phyloP scores from a whole-genome alignment of 2,113 vertebrate species.

The Tupaia chinensis region DNA sequence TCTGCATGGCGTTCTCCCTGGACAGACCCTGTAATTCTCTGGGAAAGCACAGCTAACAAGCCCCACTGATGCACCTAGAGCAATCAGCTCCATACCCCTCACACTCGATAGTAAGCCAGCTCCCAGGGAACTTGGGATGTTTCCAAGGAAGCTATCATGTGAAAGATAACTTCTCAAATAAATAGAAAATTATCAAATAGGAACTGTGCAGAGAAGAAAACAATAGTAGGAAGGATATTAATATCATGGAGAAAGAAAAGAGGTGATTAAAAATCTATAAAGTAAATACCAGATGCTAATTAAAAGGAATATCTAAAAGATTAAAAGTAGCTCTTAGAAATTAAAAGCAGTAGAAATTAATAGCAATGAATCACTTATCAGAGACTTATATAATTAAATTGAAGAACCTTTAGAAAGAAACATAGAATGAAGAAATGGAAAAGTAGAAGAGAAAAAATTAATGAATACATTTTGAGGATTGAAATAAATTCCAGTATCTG shows the following conservation, averaged over 20 bases:
- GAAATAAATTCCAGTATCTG: background rate
- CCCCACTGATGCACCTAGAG: background rate
- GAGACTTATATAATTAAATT: background rate
- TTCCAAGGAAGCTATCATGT: background rate
- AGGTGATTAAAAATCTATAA: background rate
- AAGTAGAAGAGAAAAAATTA: background rate
- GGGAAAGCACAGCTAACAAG: background rate
- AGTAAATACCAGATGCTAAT: background rate
- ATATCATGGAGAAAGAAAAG: background rate
- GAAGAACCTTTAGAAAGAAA: constrained; percentile 1
- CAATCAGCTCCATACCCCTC: rapidly evolving
- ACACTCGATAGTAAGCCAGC: background rate
- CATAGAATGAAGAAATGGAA: background rate
- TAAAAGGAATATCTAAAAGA: background rate
- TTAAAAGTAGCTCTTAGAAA: background rate
- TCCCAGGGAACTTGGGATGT: no score
- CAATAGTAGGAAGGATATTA: background rate
- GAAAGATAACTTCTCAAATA: background rate
- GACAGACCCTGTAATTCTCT: rapidly evolving
- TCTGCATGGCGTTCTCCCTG: background rate
- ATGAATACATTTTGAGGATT: background rate
- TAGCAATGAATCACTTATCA: background rate
- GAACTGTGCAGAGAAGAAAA: background rate
- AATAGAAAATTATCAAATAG: background rate
- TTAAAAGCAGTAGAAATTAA: background rate